phyloP scores from a whole-genome alignment of 2,888 invertebrate species.

The Pollenia griseotomentosa region DNA sequence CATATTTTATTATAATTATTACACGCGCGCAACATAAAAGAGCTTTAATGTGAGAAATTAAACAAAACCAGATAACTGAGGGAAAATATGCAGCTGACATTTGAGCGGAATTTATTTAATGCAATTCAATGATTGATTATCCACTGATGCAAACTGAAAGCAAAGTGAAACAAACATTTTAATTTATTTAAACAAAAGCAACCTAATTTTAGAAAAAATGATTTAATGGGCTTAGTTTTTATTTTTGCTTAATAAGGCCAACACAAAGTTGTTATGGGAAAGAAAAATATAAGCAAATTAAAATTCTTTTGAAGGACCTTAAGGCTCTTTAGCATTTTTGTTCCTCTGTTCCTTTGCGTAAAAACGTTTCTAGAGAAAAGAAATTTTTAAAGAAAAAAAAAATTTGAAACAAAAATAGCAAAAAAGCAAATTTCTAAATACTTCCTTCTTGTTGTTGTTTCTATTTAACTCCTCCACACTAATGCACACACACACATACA shows the following conservation, averaged over 20 bases:
- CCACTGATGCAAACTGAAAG: constrained; percentile 4
- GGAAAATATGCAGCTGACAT: constrained; percentile 6
- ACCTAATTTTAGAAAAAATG: neutral
- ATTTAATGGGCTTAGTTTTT: no score
- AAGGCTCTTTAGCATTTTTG: neutral
- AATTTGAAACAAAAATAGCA: no score
- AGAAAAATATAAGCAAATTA: neutral
- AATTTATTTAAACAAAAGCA: neutral
- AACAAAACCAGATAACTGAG: neutral
- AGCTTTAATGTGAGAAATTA: neutral
- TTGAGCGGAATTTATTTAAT: constrained; percentile 23
- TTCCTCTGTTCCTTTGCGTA: neutral
- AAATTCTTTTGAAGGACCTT: no score
- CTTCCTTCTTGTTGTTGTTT: no score
- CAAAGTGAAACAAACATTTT: neutral
- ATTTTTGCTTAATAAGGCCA: no score
- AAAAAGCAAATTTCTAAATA: no score
- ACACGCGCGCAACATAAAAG: neutral
- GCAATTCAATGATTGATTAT: constrained; percentile 44
- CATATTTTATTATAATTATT: constrained; percentile 30
- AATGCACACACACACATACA: neutral
- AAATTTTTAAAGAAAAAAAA: no score
- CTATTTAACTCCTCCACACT: no score
- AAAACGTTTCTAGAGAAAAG: neutral
- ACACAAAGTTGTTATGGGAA: neutral